Evolutionary conservation across 2,113 vertebrate genomes (phyloP), one percentile per base, ranked within the genome.

Genomic region (Hassar affinis): DNA sequence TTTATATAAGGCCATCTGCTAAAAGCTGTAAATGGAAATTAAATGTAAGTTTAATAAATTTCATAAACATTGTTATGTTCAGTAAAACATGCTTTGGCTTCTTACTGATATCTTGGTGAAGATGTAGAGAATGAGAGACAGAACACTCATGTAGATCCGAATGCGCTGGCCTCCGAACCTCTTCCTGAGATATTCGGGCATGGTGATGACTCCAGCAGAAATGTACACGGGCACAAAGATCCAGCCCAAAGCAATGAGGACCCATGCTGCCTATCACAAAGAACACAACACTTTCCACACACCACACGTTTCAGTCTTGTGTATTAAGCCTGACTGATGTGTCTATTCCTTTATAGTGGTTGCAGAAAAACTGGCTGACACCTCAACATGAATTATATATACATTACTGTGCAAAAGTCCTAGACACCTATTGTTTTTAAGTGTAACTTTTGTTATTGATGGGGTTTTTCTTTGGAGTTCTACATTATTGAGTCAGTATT

Each of bases 211-310:
- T 88, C 95, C 94, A 45, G 95, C 95, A 51, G 94, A 92, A 91
- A 97, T 96, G 91, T 97, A 97, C 88, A 97, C 96, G 0, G 96
- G 96, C 84, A 96, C 94, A 90, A 97, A 97, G 87, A 97, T 93
- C 96, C 96, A 97, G 90, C 96, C 95, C 88, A 97, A 91, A 86
- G 87, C 87, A 27, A 88, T 52, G 27, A 88, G 87, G 71, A 88
- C 81, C 87, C 87, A 88, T 25, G 74, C 57, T 59, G 87, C 87
- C 87, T 88, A 38, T 2, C 8, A 72, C 51, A 38, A 61, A 78
- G 17, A 82, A 11, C 25, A 84, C 61, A 76, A 79, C 1, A 35
- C 54, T 54, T 54, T 76, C 30, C 27, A 75, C 47, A 72, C 72
- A 78, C 49, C 45, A 54, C 42, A 51, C 49, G 52, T 15, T 51